Conservation (phyloP, 2,888 invertebrate genomes). For the Sesia bembeciformis region DNA sequence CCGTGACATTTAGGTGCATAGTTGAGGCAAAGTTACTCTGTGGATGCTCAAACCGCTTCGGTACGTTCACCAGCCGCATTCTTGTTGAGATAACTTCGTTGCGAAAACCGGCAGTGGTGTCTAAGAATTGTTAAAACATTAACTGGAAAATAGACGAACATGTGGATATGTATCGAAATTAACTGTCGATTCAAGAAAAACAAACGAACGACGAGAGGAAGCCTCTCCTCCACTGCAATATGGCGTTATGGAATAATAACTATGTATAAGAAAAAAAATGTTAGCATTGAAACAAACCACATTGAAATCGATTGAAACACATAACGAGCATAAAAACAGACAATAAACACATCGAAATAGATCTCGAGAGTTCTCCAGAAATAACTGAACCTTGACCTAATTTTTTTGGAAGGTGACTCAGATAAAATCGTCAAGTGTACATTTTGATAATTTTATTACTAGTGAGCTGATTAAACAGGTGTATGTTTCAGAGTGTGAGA, state of each 20-base stretch:
- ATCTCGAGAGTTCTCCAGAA: conserved; percentile 8
- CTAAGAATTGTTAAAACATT: not conserved
- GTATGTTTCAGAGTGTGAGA: not conserved
- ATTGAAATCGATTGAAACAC: too few relatives aligned
- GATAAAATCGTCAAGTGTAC: not conserved
- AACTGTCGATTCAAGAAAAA: too few relatives aligned
- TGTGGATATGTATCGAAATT: too few relatives aligned
- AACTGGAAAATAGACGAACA: too few relatives aligned
- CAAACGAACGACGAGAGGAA: too few relatives aligned
- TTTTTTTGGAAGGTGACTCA: conserved; percentile 4
- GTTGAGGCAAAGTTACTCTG: conserved; percentile 31
- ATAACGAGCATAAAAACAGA: too few relatives aligned
- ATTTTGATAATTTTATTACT: not conserved
- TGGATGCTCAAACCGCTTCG: conserved; percentile 39
- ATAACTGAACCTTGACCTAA: conserved; percentile 36
- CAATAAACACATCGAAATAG: too few relatives aligned
- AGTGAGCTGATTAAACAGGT: not conserved
- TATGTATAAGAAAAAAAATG: too few relatives aligned
- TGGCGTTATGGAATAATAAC: too few relatives aligned
- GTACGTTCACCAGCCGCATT: conserved; percentile 63
- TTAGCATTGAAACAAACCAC: too few relatives aligned
- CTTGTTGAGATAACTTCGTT: conserved; percentile 30
- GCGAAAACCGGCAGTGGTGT: conserved; percentile 29
- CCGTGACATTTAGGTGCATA: conserved; percentile 53
- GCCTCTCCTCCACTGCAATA: too few relatives aligned